Evolutionary conservation across 2,888 invertebrate species (phyloP).

Genomic region (Smittia sp.): DNA sequence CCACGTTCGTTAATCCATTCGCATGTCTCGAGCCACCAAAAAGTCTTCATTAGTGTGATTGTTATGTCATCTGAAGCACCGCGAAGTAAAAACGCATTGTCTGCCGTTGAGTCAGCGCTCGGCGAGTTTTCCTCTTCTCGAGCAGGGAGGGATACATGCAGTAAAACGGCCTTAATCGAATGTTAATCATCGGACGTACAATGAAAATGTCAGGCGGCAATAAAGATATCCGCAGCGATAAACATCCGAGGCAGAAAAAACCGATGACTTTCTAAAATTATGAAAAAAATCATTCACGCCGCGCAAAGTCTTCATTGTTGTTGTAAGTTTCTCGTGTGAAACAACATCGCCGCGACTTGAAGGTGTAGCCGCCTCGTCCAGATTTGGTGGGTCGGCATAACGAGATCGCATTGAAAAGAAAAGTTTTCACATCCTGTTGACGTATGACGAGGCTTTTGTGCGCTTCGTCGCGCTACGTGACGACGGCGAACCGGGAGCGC

Average conservation of each 20-base stretch:
- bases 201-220: background rate
- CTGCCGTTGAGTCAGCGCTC: too few species aligned
- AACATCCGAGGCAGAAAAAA: background rate
- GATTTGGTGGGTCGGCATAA: background rate
- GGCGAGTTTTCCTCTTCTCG: too few species aligned
- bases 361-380: background rate
- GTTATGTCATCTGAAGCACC: background rate
- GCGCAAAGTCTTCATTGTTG: background rate
- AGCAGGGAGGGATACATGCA: too few species aligned
- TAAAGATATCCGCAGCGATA: background rate
- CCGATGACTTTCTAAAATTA: constrained; percentile 23
- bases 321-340: background rate
- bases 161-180: background rate
- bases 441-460: background rate
- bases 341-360: background rate
- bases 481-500: too few species aligned
- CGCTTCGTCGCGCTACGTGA: background rate
- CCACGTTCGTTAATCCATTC: background rate
- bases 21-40: background rate
- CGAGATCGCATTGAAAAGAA: constrained; percentile 8
- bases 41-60: background rate
- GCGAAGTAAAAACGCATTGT: background rate
- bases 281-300: constrained; percentile 19
- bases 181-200: background rate
- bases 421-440: constrained; percentile 20